phyloP scores from a whole-genome alignment of 2,113 vertebrate genomes.

The Paradoxurus hermaphroditus region DNA sequence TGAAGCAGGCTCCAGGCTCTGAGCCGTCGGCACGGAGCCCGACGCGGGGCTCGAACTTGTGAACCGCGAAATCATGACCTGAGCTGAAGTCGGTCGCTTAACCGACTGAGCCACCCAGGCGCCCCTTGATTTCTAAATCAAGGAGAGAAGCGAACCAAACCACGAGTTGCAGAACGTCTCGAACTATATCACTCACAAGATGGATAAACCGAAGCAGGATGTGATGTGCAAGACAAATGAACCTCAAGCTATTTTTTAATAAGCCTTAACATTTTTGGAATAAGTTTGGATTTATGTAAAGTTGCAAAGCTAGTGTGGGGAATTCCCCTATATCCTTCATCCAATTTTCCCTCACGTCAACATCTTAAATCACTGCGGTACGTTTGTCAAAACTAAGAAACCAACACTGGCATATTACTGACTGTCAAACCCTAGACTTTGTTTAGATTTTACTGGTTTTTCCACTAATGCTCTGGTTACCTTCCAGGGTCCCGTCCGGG shows the following conservation, averaged over 20 bases:
- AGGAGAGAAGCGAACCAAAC: background rate
- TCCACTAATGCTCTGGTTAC: background rate
- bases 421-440: background rate
- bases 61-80: too few relatives aligned
- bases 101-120: too few relatives aligned
- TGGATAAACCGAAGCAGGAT: background rate
- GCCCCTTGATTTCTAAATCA: background rate
- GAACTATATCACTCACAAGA: background rate
- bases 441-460: background rate
- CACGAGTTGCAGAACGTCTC: background rate
- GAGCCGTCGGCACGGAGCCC: too few relatives aligned
- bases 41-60: too few relatives aligned
- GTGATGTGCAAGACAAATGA: background rate
- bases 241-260: background rate
- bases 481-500: background rate
- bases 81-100: too few relatives aligned
- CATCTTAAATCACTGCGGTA: background rate
- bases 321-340: background rate
- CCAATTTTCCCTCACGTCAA: background rate
- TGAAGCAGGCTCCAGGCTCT: too few relatives aligned
- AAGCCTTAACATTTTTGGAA: background rate
- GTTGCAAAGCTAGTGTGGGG: background rate
- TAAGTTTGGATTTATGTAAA: background rate
- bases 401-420: background rate
- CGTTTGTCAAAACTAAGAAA: constrained; percentile 27